Evolutionary conservation across 2,797 vertebrate species (phyloP).

Genomic region (Heliangelus exortis): DNA sequence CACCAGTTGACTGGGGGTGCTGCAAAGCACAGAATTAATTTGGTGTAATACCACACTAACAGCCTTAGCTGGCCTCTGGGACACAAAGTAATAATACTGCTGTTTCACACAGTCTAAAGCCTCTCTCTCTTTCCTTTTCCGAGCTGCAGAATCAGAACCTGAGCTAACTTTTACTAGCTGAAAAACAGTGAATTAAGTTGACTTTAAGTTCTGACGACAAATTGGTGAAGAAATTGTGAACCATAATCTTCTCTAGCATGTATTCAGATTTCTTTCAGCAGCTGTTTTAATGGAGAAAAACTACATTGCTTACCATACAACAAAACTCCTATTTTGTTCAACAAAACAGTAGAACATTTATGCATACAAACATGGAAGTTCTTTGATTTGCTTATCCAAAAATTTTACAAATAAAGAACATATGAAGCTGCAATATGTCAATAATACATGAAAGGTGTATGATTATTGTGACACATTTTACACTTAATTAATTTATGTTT

Average conservation of each 20-base stretch:
- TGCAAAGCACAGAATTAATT: not conserved
- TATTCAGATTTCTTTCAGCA: constrained; percentile 25
- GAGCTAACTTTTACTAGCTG: not conserved
- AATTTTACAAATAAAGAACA: not conserved
- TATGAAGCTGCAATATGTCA: not conserved
- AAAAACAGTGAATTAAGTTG: not conserved
- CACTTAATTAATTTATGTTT: not conserved
- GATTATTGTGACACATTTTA: constrained; percentile 16
- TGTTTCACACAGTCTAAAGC: not conserved
- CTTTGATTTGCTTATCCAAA: not conserved
- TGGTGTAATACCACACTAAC: not conserved
- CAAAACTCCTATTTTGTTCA: constrained; percentile 23
- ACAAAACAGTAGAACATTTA: not conserved
- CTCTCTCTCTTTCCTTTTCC: not conserved
- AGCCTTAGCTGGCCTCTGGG: not conserved
- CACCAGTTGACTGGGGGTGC: not conserved
- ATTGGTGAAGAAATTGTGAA: constrained; percentile 6
- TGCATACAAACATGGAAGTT: not conserved
- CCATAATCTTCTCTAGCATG: not conserved
- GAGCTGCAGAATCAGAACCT: not conserved
- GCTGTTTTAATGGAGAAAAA: constrained; percentile 40
- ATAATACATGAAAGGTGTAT: not conserved
- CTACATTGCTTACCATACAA: not conserved
- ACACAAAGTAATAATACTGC: not conserved
- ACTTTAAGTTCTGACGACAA: not conserved